Evolutionary conservation across 2,113 vertebrate genomes (phyloP), one percentile per base, ranked within the genome.

Genomic region (Todiramphus chloris): DNA sequence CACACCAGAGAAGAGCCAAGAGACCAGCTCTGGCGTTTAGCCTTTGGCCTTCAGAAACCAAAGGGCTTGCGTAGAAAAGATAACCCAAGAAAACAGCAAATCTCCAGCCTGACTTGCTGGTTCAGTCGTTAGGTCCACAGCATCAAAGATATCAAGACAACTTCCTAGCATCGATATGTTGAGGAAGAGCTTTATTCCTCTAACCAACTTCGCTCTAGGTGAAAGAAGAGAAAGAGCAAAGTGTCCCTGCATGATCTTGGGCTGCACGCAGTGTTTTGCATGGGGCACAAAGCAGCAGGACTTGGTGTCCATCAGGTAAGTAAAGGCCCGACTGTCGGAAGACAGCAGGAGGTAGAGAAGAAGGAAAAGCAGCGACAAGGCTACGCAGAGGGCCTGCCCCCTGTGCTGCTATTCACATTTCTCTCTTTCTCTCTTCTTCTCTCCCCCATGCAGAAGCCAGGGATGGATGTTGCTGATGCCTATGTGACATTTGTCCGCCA

Each of bases 401-500:
- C 50, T 46, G 51, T 1, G 0, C 77, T 3, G 2, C 68, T 89
- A 62, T 94, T 98, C 89, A 98, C 74, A 39, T 93, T 89, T 95
- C 41, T 94, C 69, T 97, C 70, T 97, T 67, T 97, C 83, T 96
- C 93, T 97, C 95, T 95, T 92, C 90, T 94, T 97, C 92, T 97
- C 93, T 96, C 60, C 96, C 81, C 93, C 62, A 62, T 97, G 89
- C 98, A 99, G 99, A 99, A 99, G 97, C 99, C 99, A 2, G 99
- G 99, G 91, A 99, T 99, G 99, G 99, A 99, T 63, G 98, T 99
- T 87, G 99, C 99, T 33, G 99, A 99, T 67, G 98, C 99, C 96
- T 99, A 99, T 81, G 99, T 99, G 98, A 99, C 99, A 58, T 99
- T 99, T 97, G 98, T 99, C 75, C 99, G 99, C 96, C 99, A 99